phyloP scores from a whole-genome alignment of 2,888 invertebrate species.

The Drosophila aldrichi region DNA sequence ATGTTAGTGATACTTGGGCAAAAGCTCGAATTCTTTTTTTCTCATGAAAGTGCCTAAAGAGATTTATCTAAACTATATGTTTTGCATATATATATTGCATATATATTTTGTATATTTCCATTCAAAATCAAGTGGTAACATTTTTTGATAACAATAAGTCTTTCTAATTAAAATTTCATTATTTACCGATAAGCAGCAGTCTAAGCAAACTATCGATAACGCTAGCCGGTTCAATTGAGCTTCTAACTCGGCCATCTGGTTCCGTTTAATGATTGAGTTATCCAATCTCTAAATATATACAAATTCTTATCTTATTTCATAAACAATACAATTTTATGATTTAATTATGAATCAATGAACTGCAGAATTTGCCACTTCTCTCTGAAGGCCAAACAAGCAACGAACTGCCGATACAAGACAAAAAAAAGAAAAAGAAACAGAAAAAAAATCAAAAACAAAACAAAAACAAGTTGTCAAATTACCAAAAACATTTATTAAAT shows the following conservation, averaged over 20 bases:
- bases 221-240: neutral
- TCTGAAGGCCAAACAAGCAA: conserved; percentile 67
- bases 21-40: neutral
- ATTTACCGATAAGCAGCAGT: neutral
- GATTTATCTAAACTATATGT: too few relatives aligned
- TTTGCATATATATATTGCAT: too few relatives aligned
- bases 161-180: neutral
- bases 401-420: conserved; percentile 30
- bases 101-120: neutral
- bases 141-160: neutral
- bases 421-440: too few relatives aligned
- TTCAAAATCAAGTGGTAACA: neutral
- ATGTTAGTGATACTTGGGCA: conserved; percentile 7
- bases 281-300: conserved; percentile 17
- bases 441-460: too few relatives aligned
- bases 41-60: too few relatives aligned
- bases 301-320: conserved; percentile 42
- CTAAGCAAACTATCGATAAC: conserved; percentile 8
- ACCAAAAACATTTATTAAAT: conserved; percentile 25
- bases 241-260: neutral
- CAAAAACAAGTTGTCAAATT: conserved; percentile 58
- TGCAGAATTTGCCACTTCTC: conserved; percentile 45
- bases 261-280: conserved; percentile 6
- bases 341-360: conserved; percentile 76
- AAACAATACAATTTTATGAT: conserved; percentile 48